These are phyloP conservation scores for Heterodera carotae DNA, from an alignment of 1,140 invertebrate species.

Conservation along the genomic window DNA sequence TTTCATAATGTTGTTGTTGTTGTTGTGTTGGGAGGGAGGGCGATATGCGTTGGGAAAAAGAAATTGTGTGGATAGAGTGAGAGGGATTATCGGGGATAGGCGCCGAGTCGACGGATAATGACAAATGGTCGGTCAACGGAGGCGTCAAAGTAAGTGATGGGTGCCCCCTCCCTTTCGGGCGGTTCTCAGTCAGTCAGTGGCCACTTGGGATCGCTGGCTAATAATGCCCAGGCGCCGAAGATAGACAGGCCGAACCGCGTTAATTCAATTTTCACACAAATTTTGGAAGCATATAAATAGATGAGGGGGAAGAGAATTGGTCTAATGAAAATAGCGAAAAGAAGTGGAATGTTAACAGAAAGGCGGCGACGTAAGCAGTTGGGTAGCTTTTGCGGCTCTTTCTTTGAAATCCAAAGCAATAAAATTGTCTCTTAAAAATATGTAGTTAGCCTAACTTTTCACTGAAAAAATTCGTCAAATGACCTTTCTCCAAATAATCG, in stretches of 20 bases:
- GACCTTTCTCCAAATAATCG: no score
- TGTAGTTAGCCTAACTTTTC: no score
- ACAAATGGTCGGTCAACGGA: constrained; percentile 12
- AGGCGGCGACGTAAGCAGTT: neutral
- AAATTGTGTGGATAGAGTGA: neutral
- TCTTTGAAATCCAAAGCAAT: neutral
- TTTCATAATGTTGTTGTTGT: constrained; percentile 3
- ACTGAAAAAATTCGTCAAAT: no score
- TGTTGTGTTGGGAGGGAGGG: neutral
- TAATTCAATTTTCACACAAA: constrained; percentile 17
- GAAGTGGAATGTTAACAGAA: neutral
- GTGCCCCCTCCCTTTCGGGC: neutral
- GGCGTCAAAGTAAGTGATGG: constrained; percentile 15
- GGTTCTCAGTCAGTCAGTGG: neutral
- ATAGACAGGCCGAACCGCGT: neutral
- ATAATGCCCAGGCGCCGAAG: neutral
- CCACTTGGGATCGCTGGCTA: neutral
- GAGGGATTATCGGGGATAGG: constrained; percentile 6
- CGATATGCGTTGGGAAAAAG: neutral
- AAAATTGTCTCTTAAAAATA: no score
- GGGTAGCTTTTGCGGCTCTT: no score
- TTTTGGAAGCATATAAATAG: neutral
- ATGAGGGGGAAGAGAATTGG: neutral
- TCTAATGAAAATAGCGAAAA: constrained; percentile 13
- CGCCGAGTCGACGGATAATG: neutral